phyloP scores from a whole-genome alignment of 1,140 invertebrate species.

The Harlomillsia oculata region DNA sequence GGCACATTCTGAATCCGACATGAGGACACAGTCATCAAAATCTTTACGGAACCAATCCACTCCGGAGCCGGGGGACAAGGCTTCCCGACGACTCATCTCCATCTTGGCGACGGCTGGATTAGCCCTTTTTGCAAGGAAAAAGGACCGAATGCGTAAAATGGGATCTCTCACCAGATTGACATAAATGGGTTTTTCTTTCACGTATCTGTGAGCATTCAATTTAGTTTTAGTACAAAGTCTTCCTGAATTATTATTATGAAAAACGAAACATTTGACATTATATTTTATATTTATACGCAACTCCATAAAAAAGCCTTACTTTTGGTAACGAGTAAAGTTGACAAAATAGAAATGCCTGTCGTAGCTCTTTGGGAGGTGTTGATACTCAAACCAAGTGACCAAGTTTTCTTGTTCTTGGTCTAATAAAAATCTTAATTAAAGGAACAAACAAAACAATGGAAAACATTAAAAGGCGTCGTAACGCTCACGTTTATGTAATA shows the following conservation, averaged over 20 bases:
- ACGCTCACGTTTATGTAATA: too few relatives aligned
- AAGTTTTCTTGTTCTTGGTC: conserved; percentile 38
- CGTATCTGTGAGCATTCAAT: conserved; percentile 26
- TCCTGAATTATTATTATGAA: neutral
- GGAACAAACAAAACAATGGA: too few relatives aligned
- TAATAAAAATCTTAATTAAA: conserved; percentile 34
- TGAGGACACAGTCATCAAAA: conserved; percentile 42
- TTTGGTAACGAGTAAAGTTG: conserved; percentile 48
- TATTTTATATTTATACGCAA: too few relatives aligned
- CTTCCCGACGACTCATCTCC: conserved; percentile 22
- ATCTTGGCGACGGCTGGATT: conserved; percentile 17
- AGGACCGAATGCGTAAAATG: conserved; percentile 40
- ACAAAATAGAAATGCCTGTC: conserved; percentile 55
- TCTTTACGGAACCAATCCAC: conserved; percentile 23
- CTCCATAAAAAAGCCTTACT: too few relatives aligned
- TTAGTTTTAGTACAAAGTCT: neutral
- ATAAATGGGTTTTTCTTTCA: conserved; percentile 45
- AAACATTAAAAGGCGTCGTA: too few relatives aligned
- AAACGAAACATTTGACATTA: too few relatives aligned
- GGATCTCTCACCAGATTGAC: conserved; percentile 58
- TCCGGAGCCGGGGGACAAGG: conserved; percentile 32
- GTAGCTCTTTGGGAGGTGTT: conserved; percentile 38
- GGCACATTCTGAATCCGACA: conserved; percentile 40
- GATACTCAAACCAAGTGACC: conserved; percentile 39
- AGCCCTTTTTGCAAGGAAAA: conserved; percentile 38